A percentile compares a stretch with the other conserved stretches of the same genome.
Evolutionary conservation across 2,888 invertebrate genomes (phyloP).

Genomic region (Maniola hyperantus): DNA sequence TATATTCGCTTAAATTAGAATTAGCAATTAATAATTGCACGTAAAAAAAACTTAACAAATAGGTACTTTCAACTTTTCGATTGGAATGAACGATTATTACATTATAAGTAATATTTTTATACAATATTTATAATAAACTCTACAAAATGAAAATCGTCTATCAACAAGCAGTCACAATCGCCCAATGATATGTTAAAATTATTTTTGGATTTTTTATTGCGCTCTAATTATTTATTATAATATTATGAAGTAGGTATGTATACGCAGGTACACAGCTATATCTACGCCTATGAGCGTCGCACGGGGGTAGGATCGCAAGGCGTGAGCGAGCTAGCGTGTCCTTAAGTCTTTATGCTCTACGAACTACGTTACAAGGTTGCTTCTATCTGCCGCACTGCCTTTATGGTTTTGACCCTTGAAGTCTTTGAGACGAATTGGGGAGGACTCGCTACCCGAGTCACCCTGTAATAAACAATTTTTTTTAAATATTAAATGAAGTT

Average conservation of each 20-base stretch:
- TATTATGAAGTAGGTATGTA: conserved; percentile 39
- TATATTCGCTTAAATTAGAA: conserved; percentile 81
- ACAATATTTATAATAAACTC: conserved; percentile 72
- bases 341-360: conserved; percentile 47
- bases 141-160: conserved; percentile 76
- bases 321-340: conserved; percentile 32
- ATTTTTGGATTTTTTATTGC: conserved; percentile 70
- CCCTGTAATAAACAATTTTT: conserved; percentile 66
- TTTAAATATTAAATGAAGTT: too few species aligned
- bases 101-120: conserved; percentile 74
- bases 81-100: conserved; percentile 82
- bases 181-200: conserved; percentile 83
- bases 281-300: conserved; percentile 32
- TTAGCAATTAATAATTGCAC: conserved; percentile 84
- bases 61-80: conserved; percentile 80
- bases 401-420: conserved; percentile 77
- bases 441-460: conserved; percentile 86
- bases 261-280: conserved; percentile 38
- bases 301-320: conserved; percentile 35
- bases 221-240: conserved; percentile 60
- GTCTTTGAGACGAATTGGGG: conserved; percentile 81
- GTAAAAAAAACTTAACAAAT: conserved; percentile 83
- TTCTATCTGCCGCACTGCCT: conserved; percentile 62
- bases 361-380: conserved; percentile 68
- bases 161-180: conserved; percentile 83